Evolutionary conservation across 2,888 invertebrate species (phyloP).

Genomic region (Lucinisca nassula): DNA sequence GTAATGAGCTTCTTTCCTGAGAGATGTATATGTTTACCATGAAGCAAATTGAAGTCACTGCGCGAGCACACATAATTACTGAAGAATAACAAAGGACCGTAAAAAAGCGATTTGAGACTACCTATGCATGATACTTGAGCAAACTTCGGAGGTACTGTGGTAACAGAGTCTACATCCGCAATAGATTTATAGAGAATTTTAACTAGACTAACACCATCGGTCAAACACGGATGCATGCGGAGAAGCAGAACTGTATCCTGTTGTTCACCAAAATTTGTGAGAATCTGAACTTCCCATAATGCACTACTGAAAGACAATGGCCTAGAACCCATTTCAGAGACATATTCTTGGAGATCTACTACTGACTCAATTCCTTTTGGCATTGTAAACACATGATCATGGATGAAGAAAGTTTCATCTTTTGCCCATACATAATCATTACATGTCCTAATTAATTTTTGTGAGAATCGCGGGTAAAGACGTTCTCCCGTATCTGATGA

Average conservation of each 20-base stretch:
- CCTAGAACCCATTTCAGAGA: slow-evolving; percentile 88
- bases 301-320: slow-evolving; percentile 88
- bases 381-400: slow-evolving; percentile 89
- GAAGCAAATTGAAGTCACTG: slow-evolving; percentile 88
- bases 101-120: slow-evolving; percentile 88
- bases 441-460: slow-evolving; percentile 87
- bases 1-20: slow-evolving; percentile 86
- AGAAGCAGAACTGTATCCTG: slow-evolving; percentile 88
- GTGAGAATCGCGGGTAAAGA: slow-evolving; percentile 89
- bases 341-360: slow-evolving; percentile 88
- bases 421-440: slow-evolving; percentile 89
- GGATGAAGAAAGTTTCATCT: slow-evolving; percentile 89
- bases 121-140: slow-evolving; percentile 64
- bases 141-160: slow-evolving; percentile 67
- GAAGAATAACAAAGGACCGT: slow-evolving; percentile 89
- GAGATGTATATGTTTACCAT: slow-evolving; percentile 82
- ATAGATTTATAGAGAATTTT: slow-evolving; percentile 87
- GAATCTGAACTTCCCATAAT: slow-evolving; percentile 90
- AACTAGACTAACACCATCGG: slow-evolving; percentile 89
- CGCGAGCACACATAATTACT: slow-evolving; percentile 88
- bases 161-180: slow-evolving; percentile 82
- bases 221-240: slow-evolving; percentile 89
- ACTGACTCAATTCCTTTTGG: slow-evolving; percentile 85
- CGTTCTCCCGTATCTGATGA: slow-evolving; percentile 86
- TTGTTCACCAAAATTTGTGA: slow-evolving; percentile 88